These are phyloP conservation scores for Lasioglossum leucozonium DNA, from an alignment of 2,888 invertebrate genomes.

Conservation along the genomic window DNA sequence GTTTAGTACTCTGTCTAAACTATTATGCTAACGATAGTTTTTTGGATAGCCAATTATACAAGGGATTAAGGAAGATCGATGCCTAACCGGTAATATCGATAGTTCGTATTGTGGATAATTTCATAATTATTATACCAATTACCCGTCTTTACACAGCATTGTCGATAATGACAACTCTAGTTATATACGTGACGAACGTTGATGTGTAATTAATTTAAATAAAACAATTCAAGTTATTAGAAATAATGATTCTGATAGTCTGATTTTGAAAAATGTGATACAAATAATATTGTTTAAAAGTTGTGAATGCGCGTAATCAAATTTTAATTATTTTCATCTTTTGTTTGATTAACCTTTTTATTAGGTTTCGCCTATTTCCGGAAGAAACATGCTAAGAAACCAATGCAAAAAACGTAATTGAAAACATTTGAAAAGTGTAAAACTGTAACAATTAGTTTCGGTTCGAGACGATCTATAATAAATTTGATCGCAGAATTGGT, in stretches of 20 bases:
- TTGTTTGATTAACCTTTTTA: background rate
- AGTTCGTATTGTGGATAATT: background rate
- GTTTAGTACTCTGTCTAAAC: background rate
- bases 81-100: constrained; percentile 10
- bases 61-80: background rate
- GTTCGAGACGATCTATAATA: background rate
- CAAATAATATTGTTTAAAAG: constrained; percentile 52
- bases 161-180: constrained; percentile 8
- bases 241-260: constrained; percentile 44
- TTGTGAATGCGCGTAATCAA: constrained; percentile 43
- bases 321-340: constrained; percentile 32
- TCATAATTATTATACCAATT: background rate
- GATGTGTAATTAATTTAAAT: constrained; percentile 20
- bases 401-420: background rate
- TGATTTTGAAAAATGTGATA: constrained; percentile 55
- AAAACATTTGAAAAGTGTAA: background rate
- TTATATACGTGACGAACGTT: constrained; percentile 3
- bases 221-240: constrained; percentile 36
- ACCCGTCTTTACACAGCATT: background rate
- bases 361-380: constrained; percentile 30
- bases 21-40: background rate
- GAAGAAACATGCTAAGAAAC: constrained; percentile 8
- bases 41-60: background rate
- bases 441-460: background rate
- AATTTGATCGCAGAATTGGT: background rate